Evolutionary conservation across 1,140 invertebrate species (phyloP).

Genomic region (Ips nitidus): DNA sequence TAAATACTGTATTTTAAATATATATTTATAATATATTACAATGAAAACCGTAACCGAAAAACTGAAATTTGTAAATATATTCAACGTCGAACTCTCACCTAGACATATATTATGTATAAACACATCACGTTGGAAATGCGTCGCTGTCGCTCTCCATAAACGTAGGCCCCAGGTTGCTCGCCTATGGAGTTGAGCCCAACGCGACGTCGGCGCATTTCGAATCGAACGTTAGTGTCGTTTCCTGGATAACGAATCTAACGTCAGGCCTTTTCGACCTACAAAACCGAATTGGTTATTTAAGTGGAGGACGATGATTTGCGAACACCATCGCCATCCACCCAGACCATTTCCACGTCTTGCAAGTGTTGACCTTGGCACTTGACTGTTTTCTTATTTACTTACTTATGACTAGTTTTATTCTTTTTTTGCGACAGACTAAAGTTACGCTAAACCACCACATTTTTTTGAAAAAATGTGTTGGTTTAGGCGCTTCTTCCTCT

Average conservation of each 20-base stretch:
- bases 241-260: constrained; percentile 47
- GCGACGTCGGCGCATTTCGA: constrained; percentile 45
- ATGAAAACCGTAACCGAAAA: constrained; percentile 4
- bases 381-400: no score
- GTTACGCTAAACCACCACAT: no score
- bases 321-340: no score
- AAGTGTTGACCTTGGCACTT: neutral
- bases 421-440: no score
- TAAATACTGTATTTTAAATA: constrained; percentile 21
- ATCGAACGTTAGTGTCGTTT: constrained; percentile 45
- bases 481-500: no score
- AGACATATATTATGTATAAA: neutral
- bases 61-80: neutral
- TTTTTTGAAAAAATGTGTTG: no score
- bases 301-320: no score
- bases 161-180: constrained; percentile 46
- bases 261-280: constrained; percentile 2
- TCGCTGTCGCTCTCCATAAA: constrained; percentile 38
- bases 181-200: constrained; percentile 52
- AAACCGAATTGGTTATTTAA: no score
- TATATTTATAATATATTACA: constrained; percentile 27
- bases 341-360: neutral
- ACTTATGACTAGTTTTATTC: no score
- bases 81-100: neutral
- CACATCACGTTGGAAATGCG: constrained; percentile 39